These are phyloP conservation scores for Proteles cristata DNA, from an alignment of 2,113 vertebrate genomes.

Conservation along the genomic window DNA sequence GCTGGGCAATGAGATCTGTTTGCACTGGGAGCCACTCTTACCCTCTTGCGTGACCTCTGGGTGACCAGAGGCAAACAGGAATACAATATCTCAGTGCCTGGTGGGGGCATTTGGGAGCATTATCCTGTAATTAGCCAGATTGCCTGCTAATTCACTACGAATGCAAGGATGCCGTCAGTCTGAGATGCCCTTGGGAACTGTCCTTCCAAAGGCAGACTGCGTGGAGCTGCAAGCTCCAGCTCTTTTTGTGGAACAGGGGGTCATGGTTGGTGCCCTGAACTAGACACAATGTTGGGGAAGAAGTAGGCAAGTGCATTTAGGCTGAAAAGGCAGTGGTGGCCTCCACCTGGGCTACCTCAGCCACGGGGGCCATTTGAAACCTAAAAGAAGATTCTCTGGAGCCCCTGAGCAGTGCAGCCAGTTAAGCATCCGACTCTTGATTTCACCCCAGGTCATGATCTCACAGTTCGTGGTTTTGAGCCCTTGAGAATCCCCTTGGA, in stretches of 20 bases:
- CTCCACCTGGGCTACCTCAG: not conserved
- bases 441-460: too few relatives aligned
- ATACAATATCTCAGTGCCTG: not conserved
- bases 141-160: not conserved
- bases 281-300: not conserved
- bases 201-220: not conserved
- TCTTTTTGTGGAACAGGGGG: not conserved
- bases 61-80: not conserved
- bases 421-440: too few relatives aligned
- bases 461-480: too few relatives aligned
- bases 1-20: not conserved
- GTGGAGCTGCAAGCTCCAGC: not conserved
- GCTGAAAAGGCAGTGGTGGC: not conserved
- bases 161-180: not conserved
- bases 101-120: not conserved
- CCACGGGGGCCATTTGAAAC: not conserved
- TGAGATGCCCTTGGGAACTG: not conserved
- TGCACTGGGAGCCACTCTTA: not conserved
- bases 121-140: not conserved
- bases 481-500: too few relatives aligned
- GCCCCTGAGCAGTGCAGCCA: too few relatives aligned
- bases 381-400: not conserved
- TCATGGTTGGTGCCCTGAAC: not conserved
- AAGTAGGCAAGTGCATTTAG: not conserved
- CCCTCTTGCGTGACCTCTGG: not conserved